phyloP scores from a whole-genome alignment of 2,113 vertebrate genomes.

The Terrapene triunguis region DNA sequence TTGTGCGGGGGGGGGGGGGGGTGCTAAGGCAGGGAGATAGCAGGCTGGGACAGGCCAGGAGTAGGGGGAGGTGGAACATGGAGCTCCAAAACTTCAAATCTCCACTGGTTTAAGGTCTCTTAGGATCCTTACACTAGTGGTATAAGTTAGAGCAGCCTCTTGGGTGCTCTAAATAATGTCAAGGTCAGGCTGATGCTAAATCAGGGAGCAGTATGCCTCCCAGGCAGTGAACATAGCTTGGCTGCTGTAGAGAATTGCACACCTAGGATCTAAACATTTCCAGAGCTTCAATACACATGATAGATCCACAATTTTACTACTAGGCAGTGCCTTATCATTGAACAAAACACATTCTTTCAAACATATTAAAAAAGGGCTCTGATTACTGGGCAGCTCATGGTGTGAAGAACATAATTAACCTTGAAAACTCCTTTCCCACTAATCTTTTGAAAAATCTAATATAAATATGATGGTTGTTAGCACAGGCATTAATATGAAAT shows the following conservation, averaged over 20 bases:
- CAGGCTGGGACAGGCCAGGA: not conserved
- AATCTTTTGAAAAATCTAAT: not conserved
- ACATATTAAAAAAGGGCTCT: not conserved
- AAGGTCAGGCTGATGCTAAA: not conserved
- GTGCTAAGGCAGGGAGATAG: not conserved
- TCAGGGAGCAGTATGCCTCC: not conserved
- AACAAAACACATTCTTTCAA: conserved; percentile 16
- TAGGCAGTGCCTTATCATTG: not conserved
- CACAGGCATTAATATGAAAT: conserved; percentile 10
- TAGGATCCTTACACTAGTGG: rapidly evolving
- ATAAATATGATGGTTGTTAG: conserved; percentile 19
- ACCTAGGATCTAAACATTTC: not conserved
- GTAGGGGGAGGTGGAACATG: not conserved
- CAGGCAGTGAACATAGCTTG: not conserved
- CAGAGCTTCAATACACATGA: rapidly evolving
- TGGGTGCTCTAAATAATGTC: not conserved
- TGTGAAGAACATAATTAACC: not conserved
- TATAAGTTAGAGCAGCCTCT: not conserved
- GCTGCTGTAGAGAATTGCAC: not conserved
- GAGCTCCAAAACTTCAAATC: not conserved
- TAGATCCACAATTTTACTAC: not conserved
- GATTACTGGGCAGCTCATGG: conserved; percentile 12
- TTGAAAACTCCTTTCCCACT: not conserved
- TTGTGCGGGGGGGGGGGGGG: not conserved
- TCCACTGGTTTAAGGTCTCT: not conserved